These are phyloP conservation scores for Parus major DNA, from an alignment of 2,113 vertebrate genomes.

Conservation along the genomic window DNA sequence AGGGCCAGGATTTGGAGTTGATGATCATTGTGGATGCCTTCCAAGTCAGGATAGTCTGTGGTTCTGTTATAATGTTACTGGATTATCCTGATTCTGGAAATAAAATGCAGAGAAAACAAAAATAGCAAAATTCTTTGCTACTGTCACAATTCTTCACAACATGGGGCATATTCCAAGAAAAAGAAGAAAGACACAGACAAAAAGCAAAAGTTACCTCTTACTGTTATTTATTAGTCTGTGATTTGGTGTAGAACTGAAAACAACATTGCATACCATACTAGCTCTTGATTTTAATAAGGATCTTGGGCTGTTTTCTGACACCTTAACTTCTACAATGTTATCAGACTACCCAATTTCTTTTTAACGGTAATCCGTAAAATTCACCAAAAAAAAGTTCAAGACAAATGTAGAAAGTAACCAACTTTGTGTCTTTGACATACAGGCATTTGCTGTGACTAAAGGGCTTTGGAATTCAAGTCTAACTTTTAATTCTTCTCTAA, in stretches of 20 bases:
- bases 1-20: background rate
- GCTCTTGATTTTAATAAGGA: background rate
- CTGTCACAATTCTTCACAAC: background rate
- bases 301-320: background rate
- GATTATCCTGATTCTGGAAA: background rate
- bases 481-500: background rate
- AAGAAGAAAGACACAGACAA: fast-evolving
- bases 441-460: background rate
- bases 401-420: background rate
- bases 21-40: background rate
- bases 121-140: background rate
- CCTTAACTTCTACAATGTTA: background rate
- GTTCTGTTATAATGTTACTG: background rate
- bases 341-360: background rate
- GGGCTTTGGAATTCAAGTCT: background rate
- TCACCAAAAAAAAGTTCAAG: background rate
- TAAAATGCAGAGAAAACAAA: background rate
- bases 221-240: background rate
- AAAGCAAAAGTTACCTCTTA: background rate
- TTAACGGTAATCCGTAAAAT: background rate
- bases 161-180: background rate
- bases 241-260: background rate
- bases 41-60: background rate
- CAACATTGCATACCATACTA: background rate
- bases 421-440: background rate